These are phyloP conservation scores for Scelioninae gen. 1 DNA, from an alignment of 2,888 invertebrate species.

Conservation along the genomic window DNA sequence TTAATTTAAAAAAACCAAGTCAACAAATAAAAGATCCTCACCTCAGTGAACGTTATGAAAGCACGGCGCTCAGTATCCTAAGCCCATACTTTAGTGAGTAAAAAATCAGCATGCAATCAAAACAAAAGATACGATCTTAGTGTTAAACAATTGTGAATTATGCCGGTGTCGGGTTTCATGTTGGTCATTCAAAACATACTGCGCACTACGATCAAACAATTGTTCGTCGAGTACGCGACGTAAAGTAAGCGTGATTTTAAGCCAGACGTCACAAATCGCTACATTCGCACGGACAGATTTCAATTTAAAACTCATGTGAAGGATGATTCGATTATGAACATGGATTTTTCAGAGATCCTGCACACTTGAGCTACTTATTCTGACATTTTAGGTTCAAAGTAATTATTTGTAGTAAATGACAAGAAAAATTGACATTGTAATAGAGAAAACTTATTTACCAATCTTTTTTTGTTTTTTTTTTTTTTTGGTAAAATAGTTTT, in stretches of 20 bases:
- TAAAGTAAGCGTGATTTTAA: conserved; percentile 54
- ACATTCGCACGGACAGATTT: no score
- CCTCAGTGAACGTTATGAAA: conserved; percentile 72
- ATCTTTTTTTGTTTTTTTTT: no score
- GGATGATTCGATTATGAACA: no score
- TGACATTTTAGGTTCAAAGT: no score
- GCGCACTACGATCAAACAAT: background rate
- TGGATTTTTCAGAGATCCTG: no score
- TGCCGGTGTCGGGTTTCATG: conserved; percentile 2
- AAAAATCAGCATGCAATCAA: conserved; percentile 77
- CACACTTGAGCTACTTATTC: no score
- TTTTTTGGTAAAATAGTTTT: no score
- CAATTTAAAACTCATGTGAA: no score
- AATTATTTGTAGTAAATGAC: no score
- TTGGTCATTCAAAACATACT: conserved; percentile 11
- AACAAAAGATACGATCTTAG: conserved; percentile 74
- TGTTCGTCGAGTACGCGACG: background rate
- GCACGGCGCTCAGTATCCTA: conserved; percentile 72
- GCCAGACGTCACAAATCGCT: conserved; percentile 35
- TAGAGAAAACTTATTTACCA: no score
- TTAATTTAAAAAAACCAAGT: background rate
- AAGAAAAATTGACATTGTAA: no score
- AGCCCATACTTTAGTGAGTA: conserved; percentile 76
- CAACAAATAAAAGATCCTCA: conserved; percentile 71
- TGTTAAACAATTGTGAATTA: conserved; percentile 53